Percentiles rank a stretch among this genome's conserved stretches.
These are phyloP conservation scores for Enoplosus armatus DNA, from an alignment of 2,797 vertebrate genomes.

Conservation along the genomic window DNA sequence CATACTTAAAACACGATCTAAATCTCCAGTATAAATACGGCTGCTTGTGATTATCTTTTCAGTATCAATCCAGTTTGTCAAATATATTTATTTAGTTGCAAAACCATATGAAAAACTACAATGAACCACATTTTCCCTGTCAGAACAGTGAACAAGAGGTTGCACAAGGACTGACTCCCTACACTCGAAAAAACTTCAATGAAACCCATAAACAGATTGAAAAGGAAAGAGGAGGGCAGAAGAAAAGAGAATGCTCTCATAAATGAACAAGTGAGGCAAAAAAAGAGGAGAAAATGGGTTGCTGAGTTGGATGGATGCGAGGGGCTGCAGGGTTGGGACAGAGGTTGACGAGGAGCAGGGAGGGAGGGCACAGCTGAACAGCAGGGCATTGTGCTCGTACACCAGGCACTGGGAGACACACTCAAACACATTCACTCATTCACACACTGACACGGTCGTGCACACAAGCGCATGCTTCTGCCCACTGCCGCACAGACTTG, in stretches of 20 bases:
- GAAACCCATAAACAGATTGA: constrained; percentile 71
- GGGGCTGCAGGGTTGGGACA: constrained; percentile 70
- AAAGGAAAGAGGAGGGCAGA: constrained; percentile 53
- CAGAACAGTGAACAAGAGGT: constrained; percentile 46
- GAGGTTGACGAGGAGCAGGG: constrained; percentile 74
- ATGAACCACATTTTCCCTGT: constrained; percentile 43
- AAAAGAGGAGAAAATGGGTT: constrained; percentile 75
- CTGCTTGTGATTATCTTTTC: background rate
- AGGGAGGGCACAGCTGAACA: constrained; percentile 82
- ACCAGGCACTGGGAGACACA: constrained; percentile 91
- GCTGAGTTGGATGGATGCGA: constrained; percentile 70
- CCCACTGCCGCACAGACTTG: constrained; percentile 83
- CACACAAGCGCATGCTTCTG: constrained; percentile 84
- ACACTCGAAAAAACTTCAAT: constrained; percentile 67
- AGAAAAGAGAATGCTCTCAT: constrained; percentile 74
- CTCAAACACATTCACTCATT: constrained; percentile 84
- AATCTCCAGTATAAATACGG: background rate
- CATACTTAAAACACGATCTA: background rate
- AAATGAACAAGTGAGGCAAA: constrained; percentile 74
- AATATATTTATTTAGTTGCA: constrained; percentile 45
- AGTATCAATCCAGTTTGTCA: background rate
- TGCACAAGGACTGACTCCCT: constrained; percentile 35
- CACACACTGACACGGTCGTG: constrained; percentile 78
- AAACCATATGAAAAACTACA: constrained; percentile 19
- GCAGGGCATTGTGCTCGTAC: constrained; percentile 85